Evolutionary conservation across 2,113 vertebrate genomes (phyloP).

Genomic region (Mus pahari): DNA sequence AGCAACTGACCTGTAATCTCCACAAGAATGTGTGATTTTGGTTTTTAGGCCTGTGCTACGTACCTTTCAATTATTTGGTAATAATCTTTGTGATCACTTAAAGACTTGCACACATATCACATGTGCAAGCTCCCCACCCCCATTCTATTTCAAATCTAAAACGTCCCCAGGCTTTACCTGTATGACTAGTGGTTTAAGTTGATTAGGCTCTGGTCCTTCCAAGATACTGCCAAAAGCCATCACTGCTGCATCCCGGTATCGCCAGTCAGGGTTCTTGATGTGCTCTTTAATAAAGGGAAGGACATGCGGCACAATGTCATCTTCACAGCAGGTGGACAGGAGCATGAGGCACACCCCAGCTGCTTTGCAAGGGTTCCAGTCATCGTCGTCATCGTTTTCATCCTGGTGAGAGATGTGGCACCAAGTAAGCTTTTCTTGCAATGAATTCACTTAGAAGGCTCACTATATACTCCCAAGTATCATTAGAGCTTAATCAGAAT

Average conservation of each 20-base stretch:
- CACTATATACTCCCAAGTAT: background rate
- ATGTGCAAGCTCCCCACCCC: no score
- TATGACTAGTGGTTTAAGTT: constrained; percentile 96
- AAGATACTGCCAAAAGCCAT: constrained; percentile 99
- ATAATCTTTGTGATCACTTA: background rate
- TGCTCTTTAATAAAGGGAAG: constrained; percentile 99
- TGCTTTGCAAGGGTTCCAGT: constrained; percentile 99
- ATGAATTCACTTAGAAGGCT: background rate
- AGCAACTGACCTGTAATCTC: background rate
- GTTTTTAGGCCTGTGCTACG: background rate
- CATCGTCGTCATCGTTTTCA: constrained; percentile 97
- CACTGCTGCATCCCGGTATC: constrained; percentile 97
- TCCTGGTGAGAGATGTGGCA: constrained; percentile 87
- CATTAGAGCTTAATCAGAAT: background rate
- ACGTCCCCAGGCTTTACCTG: constrained; percentile 87
- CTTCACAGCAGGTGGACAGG: constrained; percentile 98
- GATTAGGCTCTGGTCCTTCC: constrained; percentile 97
- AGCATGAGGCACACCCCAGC: constrained; percentile 99
- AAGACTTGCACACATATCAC: background rate
- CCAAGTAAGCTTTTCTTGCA: background rate
- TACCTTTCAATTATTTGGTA: background rate
- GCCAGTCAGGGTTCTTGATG: constrained; percentile 96
- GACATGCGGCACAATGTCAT: constrained; percentile 97
- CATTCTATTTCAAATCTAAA: background rate
- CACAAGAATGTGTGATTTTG: background rate